These are phyloP conservation scores for Andrena haemorrhoa DNA, from an alignment of 2,888 invertebrate genomes.

Conservation along the genomic window DNA sequence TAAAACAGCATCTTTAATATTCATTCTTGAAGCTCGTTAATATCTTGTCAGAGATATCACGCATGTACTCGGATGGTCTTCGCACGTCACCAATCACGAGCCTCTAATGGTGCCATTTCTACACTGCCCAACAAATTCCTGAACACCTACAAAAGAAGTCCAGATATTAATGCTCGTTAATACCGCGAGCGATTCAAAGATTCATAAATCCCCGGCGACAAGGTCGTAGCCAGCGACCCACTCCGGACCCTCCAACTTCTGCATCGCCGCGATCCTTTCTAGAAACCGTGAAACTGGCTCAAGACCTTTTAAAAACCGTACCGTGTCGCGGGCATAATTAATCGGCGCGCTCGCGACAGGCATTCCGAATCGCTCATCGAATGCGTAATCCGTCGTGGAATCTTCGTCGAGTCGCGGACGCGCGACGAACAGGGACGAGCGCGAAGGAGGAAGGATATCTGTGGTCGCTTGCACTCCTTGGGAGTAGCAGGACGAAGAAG, in stretches of 20 bases:
- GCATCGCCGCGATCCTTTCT: neutral
- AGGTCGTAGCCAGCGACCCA: neutral
- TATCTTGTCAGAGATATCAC: neutral
- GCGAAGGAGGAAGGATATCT: conserved; percentile 45
- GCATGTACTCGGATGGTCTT: too few relatives aligned
- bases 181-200: neutral
- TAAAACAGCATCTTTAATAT: neutral
- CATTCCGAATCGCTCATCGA: conserved; percentile 65
- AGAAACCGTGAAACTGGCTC: conserved; percentile 18
- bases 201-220: neutral
- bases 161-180: neutral
- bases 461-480: conserved; percentile 2
- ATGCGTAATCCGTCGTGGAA: conserved; percentile 66
- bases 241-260: neutral
- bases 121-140: too few relatives aligned
- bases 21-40: neutral
- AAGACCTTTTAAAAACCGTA: conserved; percentile 17
- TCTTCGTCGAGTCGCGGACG: conserved; percentile 84
- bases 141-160: too few relatives aligned
- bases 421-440: conserved; percentile 39
- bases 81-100: too few relatives aligned
- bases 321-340: conserved; percentile 53
- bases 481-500: conserved; percentile 54
- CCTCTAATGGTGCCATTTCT: too few relatives aligned
- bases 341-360: conserved; percentile 33